Base-by-base conservation (phyloP, 2,888 invertebrate species). In the Omphaloscelis lunosa region DNA sequence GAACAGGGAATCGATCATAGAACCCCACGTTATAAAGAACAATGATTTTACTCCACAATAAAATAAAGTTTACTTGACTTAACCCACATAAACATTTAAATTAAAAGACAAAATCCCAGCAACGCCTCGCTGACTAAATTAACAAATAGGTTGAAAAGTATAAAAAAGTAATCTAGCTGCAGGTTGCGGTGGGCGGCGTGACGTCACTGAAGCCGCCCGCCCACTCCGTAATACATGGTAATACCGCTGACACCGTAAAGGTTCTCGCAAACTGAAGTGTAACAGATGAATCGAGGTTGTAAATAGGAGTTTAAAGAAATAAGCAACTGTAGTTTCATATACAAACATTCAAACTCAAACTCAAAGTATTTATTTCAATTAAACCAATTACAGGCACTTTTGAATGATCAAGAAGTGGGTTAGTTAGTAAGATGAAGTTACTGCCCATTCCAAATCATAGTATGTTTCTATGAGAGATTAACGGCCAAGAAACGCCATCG, bases 101-200 rank as follows among this genome's bases (percentile, higher is more conserved):
- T 83, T 34, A 34, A 66, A 71, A 51, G 34, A 73, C 53, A 72
- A 59, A 78, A 53, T 71, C n/a, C 39, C 62, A 15, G 11, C 39
- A n/a, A 58, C 23, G 45, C 71, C 62, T 70, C 73, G 34, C 68
- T 70, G 73, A 70, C 65, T 75, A 78, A 80, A 84, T 82, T 79
- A 87, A 84, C 80, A 79, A 78, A 86, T 79, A 88, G 72, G 79
- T 86, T 66, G 48, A 79, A 82, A 83, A 82, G 73, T 80, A 81
- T 86, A 80, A 83, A 87, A 87, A 88, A 74, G 81, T 88, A 88
- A 89, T 91, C 82, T 89, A 87, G 86, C 74, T 84, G 85, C 84
- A 88, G 68, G 87, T 77, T 68, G 82, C 75, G 81, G 89, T 89
- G 89, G 92, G 91, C 86, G 88, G 79, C 72, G 75, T 84, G 87